These are phyloP conservation scores for Bagarius yarrelli DNA, from an alignment of 2,113 vertebrate species.

Conservation along the genomic window DNA sequence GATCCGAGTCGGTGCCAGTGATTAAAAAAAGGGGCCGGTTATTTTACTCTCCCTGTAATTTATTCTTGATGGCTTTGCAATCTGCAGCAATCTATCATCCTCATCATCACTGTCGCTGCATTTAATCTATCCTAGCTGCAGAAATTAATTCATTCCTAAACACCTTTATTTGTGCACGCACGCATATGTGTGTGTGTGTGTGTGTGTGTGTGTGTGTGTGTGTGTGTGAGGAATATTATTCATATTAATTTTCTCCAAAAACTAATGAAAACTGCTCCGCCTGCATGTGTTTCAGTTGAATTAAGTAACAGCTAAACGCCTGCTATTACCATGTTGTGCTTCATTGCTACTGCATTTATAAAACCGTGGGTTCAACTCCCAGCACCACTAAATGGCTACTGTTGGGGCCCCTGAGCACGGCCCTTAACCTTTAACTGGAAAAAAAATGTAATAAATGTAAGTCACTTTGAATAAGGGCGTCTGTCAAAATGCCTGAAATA, in stretches of 20 bases:
- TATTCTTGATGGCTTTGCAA: conserved; percentile 75
- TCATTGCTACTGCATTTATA: neutral
- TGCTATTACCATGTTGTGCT: conserved; percentile 50
- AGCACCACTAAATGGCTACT: no score
- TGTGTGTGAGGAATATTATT: conserved; percentile 14
- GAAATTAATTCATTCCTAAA: conserved; percentile 70
- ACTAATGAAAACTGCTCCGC: conserved; percentile 18
- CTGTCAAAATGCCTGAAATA: no score
- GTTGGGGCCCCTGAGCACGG: no score
- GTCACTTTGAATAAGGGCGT: no score
- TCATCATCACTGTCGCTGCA: conserved; percentile 66
- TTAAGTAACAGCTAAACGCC: neutral
- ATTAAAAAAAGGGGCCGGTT: conserved; percentile 60
- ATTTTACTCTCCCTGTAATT: conserved; percentile 74
- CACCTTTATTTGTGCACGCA: conserved; percentile 29
- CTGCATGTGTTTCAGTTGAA: neutral
- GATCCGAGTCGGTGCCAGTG: conserved; percentile 13
- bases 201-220: conserved; percentile 30
- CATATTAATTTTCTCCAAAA: conserved; percentile 2
- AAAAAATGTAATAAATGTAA: no score
- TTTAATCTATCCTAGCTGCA: conserved; percentile 76
- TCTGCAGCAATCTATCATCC: conserved; percentile 72
- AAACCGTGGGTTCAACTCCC: no score
- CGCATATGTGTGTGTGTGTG: conserved; percentile 24
- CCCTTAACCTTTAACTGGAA: no score